Evolutionary conservation across 2,888 invertebrate genomes (phyloP), one percentile per base, ranked within the genome.

Genomic region (Pediacus dermestoides): DNA sequence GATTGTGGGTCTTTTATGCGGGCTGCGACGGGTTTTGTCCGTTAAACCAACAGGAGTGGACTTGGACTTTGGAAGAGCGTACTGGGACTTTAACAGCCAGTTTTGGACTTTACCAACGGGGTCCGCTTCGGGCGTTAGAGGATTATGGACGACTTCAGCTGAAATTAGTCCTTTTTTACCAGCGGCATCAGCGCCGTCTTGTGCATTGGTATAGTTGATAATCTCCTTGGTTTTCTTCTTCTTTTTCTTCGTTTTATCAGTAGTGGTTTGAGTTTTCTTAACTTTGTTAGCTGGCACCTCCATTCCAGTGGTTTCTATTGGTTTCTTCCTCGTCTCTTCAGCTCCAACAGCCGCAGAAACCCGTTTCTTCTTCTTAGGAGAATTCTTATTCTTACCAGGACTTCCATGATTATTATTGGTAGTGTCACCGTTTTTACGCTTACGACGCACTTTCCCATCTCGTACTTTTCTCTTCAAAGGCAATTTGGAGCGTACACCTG

Each of bases 401-500:
- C 64, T 68, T 30, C 63, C 66, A 18, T 59, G 46, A 41, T 68
- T 68, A 45, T 63, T 66, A 37, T 62, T 62, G 16, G 46, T 50
- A 4, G 52, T 16, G n/a, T 37, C 27, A 3, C 22, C 26, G 28
- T 23, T 33, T 27, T 53, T 56, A 21, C 56, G 46, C 53, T 78
- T 74, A 54, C 77, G 74, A 39, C 75, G 70, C 13, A 78, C 75
- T 46, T 81, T 73, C 22, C 81, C 77, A 37, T 74, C 71, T 8
- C 74, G 64, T 12, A 90, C 89, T 68, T 88, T 88, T 66, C 87
- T 84, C 72, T 88, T 89, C 48, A 91, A 77, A 25, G 91, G 91
- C 39, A 91, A 76, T 70, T 90, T 90, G 32, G 88, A 85, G 50
- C 89, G 81, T 47, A 90, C 82, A 44, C 86, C 90, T 37, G 87